A percentile compares a stretch with the other conserved stretches of the same genome.
phyloP scores from a whole-genome alignment of 2,797 vertebrate genomes.

The Todus mexicanus region DNA sequence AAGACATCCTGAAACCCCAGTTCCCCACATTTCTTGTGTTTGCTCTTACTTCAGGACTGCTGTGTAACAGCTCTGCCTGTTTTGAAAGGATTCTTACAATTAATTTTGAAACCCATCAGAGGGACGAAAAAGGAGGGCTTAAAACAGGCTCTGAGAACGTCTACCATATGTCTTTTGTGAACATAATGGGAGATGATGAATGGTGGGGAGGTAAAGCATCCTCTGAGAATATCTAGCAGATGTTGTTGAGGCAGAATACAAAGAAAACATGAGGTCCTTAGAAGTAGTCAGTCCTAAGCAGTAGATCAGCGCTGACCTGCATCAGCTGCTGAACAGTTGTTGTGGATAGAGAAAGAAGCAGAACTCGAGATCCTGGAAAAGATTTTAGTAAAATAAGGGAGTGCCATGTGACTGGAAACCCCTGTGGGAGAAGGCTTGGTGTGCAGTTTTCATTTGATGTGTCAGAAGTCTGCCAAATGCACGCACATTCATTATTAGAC shows the following conservation, averaged over 20 bases:
- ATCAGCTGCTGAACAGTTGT: neutral
- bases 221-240: neutral
- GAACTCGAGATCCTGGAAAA: neutral
- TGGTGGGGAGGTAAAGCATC: neutral
- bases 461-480: neutral
- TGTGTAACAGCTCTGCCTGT: neutral
- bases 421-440: neutral
- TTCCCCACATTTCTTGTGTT: neutral
- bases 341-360: neutral
- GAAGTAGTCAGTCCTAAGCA: neutral
- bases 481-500: neutral
- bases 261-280: neutral
- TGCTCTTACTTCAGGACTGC: neutral
- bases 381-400: neutral
- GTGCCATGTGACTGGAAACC: neutral
- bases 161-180: neutral
- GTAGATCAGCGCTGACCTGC: neutral
- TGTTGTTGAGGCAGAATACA: neutral
- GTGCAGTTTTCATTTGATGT: neutral
- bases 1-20: neutral
- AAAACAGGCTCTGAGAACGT: neutral
- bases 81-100: neutral
- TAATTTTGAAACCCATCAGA: neutral
- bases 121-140: neutral
- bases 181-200: neutral